Conservation (phyloP, 64 coral and sea anemone genomes). For the Exaiptasia diaphana region DNA sequence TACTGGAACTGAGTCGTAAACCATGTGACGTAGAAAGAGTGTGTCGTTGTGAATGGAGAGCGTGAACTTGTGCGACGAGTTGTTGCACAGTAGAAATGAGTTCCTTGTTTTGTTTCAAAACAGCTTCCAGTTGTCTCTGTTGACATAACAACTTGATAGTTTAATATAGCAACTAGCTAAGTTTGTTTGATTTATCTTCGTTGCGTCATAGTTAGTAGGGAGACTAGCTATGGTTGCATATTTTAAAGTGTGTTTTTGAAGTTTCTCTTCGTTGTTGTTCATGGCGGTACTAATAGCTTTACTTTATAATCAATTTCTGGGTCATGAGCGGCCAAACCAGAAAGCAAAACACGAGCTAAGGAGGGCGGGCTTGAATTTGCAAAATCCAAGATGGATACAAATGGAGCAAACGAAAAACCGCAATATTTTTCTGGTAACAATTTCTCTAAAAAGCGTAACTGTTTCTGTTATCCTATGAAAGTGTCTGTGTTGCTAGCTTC, state of each 20-base stretch:
- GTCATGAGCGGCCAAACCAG: background rate
- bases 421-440: background rate
- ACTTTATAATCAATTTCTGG: background rate
- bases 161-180: too few species aligned
- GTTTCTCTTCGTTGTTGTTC: background rate
- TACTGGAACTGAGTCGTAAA: background rate
- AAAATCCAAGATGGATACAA: background rate
- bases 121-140: slow-evolving; percentile 54
- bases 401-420: background rate
- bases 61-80: slow-evolving; percentile 54
- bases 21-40: background rate
- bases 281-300: background rate
- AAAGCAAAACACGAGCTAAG: too few species aligned
- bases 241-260: background rate
- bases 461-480: background rate
- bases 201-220: background rate
- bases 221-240: background rate
- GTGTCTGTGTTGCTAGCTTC: too few species aligned
- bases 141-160: too few species aligned
- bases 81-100: slow-evolving; percentile 51
- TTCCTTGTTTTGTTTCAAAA: slow-evolving; percentile 63
- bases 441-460: background rate
- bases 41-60: slow-evolving; percentile 34
- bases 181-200: too few species aligned
- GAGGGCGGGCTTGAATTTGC: background rate